A percentile compares a stretch with the other conserved stretches of the same genome.
Conservation (phyloP, 2,888 invertebrate species). For the Limenitis camilla region DNA sequence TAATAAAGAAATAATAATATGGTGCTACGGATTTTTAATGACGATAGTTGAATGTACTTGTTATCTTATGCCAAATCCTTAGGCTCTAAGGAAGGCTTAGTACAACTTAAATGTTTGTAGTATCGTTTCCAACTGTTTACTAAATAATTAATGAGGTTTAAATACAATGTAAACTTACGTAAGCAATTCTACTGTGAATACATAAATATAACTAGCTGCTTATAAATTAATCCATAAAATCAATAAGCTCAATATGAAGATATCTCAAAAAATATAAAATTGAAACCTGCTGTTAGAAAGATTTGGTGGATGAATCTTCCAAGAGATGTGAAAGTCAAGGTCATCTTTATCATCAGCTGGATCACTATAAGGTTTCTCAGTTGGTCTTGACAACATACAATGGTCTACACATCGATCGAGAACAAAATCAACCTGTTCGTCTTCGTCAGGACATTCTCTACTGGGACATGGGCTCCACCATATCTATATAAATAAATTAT, state of each 20-base stretch:
- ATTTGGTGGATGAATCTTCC: slow-evolving; percentile 59
- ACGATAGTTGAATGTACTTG: slow-evolving; percentile 2
- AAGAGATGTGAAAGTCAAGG: slow-evolving; percentile 71
- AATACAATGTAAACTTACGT: slow-evolving; percentile 16
- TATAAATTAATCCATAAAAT: background rate
- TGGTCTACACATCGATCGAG: slow-evolving; percentile 83
- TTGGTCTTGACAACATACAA: slow-evolving; percentile 74
- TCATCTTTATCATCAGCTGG: slow-evolving; percentile 70
- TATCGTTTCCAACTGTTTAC: slow-evolving; percentile 37
- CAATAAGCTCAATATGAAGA: background rate
- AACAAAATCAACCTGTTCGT: slow-evolving; percentile 81
- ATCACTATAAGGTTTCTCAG: slow-evolving; percentile 53
- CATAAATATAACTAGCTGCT: slow-evolving; percentile 7
- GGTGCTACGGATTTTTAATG: too few relatives aligned
- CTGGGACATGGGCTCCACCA: slow-evolving; percentile 91
- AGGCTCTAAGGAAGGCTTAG: slow-evolving; percentile 34
- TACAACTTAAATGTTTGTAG: slow-evolving; percentile 28
- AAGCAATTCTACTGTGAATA: slow-evolving; percentile 2
- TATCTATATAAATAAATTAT: slow-evolving; percentile 59
- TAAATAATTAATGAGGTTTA: slow-evolving; percentile 24
- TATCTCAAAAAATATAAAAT: background rate
- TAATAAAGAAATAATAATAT: background rate
- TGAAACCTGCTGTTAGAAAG: slow-evolving; percentile 53
- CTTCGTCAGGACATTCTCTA: slow-evolving; percentile 83
- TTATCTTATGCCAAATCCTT: slow-evolving; percentile 17